Percentiles rank a stretch among this genome's conserved stretches.
Conservation (phyloP, 2,888 invertebrate genomes). For the Pherbina coryleti region DNA sequence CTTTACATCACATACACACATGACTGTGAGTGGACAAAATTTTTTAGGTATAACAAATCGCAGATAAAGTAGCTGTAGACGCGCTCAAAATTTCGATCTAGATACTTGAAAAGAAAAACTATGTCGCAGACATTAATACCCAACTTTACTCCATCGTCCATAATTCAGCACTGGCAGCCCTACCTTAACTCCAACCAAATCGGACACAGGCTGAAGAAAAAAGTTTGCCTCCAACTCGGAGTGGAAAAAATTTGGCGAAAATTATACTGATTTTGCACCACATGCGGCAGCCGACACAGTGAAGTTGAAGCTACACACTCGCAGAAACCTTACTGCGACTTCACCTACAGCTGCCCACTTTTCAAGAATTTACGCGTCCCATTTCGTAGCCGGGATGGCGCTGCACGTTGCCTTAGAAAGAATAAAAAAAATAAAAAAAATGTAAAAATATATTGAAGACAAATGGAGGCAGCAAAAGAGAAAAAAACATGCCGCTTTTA, state of each 20-base stretch:
- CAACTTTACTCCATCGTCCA: conserved; percentile 25
- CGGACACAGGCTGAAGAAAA: neutral
- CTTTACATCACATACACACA: neutral
- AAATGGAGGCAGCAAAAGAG: conserved; percentile 45
- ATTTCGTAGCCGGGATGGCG: conserved; percentile 40
- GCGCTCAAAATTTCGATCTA: conserved; percentile 2
- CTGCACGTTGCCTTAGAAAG: conserved; percentile 21
- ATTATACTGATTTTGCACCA: no score
- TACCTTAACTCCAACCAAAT: neutral
- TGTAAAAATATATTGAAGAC: conserved; percentile 47
- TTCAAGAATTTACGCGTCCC: conserved; percentile 47
- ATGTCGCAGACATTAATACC: conserved; percentile 4
- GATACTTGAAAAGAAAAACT: neutral
- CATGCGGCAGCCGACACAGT: no score
- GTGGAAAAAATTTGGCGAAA: neutral
- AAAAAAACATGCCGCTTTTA: conserved; percentile 45
- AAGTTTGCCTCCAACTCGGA: neutral
- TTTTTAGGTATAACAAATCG: conserved; percentile 26
- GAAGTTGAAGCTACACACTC: no score
- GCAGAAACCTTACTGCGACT: no score
- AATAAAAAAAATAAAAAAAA: conserved; percentile 44
- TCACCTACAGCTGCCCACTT: conserved; percentile 42
- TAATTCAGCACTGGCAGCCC: neutral
- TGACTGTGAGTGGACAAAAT: conserved; percentile 11
- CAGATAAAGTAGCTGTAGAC: conserved; percentile 26